These are phyloP conservation scores for Uria lomvia DNA, from an alignment of 2,113 vertebrate genomes.

Conservation along the genomic window DNA sequence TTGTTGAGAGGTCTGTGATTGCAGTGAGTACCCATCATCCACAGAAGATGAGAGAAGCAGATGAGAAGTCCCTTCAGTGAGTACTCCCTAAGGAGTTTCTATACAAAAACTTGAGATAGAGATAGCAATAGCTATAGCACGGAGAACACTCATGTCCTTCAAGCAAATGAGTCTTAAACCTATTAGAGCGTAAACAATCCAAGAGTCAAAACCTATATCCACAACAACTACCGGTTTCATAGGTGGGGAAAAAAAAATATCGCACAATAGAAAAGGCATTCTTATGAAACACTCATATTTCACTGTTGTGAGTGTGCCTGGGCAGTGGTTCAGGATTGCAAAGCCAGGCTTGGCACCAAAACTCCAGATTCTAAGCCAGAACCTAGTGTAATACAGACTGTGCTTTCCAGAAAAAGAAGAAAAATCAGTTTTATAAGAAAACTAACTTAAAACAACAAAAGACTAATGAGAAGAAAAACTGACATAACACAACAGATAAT, in stretches of 20 bases:
- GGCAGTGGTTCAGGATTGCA: background rate
- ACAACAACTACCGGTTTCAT: background rate
- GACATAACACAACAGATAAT: background rate
- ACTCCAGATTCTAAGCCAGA: background rate
- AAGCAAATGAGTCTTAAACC: background rate
- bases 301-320: background rate
- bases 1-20: background rate
- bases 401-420: background rate
- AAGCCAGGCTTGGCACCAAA: background rate
- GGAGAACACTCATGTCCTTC: background rate
- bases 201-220: background rate
- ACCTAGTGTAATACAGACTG: background rate
- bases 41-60: background rate
- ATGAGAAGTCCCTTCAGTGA: background rate
- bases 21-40: background rate
- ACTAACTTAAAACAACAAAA: background rate
- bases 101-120: background rate
- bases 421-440: background rate
- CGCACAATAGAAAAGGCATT: background rate
- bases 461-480: background rate
- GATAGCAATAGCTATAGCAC: background rate
- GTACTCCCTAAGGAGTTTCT: background rate
- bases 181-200: background rate
- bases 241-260: background rate
- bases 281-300: background rate